Percentiles rank a stretch among this genome's conserved stretches.
Evolutionary conservation across 92 coral and sea anemone species (phyloP).

Genomic region (Galaxea fascicularis): DNA sequence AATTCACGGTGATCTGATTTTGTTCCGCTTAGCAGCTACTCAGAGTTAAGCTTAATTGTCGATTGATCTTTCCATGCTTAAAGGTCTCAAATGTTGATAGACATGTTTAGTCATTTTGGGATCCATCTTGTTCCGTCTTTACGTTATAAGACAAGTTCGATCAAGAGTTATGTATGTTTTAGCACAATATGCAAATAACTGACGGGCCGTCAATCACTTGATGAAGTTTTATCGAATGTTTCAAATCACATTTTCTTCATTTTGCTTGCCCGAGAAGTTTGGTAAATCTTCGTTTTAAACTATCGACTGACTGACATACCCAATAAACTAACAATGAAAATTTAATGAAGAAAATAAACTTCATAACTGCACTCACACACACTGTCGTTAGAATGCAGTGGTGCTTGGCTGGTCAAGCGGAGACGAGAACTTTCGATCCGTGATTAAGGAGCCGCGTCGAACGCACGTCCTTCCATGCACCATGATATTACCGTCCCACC

Average conservation of each 20-base stretch:
- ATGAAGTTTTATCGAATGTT: background rate
- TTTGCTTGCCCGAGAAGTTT: background rate
- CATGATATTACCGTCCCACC: background rate
- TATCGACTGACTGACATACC: background rate
- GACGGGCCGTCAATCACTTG: background rate
- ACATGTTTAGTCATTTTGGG: background rate
- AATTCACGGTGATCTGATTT: background rate
- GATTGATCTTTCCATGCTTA: background rate
- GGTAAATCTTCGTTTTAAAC: background rate
- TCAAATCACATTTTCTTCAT: background rate
- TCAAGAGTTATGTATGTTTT: background rate
- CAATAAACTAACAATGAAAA: background rate
- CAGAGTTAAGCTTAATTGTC: background rate
- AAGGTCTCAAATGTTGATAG: slow-evolving; percentile 11
- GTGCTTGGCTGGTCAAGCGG: slow-evolving; percentile 29
- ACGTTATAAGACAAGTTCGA: background rate
- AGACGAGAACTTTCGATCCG: background rate
- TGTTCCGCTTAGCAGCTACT: background rate
- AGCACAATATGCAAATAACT: slow-evolving; percentile 20
- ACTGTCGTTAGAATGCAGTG: background rate
- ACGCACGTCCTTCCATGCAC: background rate
- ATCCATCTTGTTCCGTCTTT: background rate
- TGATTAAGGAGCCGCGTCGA: background rate
- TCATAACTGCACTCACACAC: background rate
- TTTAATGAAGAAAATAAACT: too few relatives aligned